Base-by-base conservation (phyloP, 2,113 vertebrate genomes). In the Ramphastos sulfuratus region DNA sequence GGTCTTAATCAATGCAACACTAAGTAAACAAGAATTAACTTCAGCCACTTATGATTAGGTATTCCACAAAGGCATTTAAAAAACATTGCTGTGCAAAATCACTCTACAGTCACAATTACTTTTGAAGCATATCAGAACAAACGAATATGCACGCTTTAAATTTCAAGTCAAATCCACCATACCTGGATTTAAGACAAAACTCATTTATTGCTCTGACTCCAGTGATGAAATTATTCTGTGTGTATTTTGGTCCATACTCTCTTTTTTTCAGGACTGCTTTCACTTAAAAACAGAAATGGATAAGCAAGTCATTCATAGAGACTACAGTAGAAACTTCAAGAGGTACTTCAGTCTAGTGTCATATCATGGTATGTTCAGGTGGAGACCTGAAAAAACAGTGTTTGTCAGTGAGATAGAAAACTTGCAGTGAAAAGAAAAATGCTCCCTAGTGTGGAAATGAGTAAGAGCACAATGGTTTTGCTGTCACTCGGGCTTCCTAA, bases 101-200 rank as follows among this genome's bases (percentile, higher is more conserved):
- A 77, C 30, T 31, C 63, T 37, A 35, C 33, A 74, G 28, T 69
- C 72, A 48, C 19, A 75, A 88, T n/a, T 44, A 76, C 31, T 92
- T 88, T 59, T 64, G 21, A 44, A 35, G 71, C n/a, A 58, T 10
- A 74, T 24, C 60, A 2, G 2, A 92, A 66, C 28, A 90, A 76
- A 79, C 14, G 46, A 66, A 70, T 44, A 85, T 30, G 69, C 27
- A 66, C 31, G 66, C 76, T 71, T 63, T 30, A 71, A 79, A 77
- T 63, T 70, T 79, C 71, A 81, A 82, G 7, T 46, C n/a, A 83
- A 90, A 82, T 8, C 17, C 18, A 82, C 13, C 87, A 30, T 98
- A 99, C 99, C 99, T 99, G 96, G 98, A 98, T 97, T 99, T 99
- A 78, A 99, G 98, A 89, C 99, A 99, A 97, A 99, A 99, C 85